These are phyloP conservation scores for Heliconius eleuchia DNA, from an alignment of 1,140 invertebrate species.

Conservation along the genomic window DNA sequence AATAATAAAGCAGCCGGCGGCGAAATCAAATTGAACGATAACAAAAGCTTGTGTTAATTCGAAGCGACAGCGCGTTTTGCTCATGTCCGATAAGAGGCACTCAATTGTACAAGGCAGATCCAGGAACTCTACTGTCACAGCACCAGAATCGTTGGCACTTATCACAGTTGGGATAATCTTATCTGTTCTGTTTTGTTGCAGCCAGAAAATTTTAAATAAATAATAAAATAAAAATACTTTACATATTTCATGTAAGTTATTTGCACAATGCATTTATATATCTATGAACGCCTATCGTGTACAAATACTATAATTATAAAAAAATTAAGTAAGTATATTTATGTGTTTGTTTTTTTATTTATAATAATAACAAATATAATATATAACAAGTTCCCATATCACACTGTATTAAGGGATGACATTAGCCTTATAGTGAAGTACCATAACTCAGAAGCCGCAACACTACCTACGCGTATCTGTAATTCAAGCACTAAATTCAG, in stretches of 20 bases:
- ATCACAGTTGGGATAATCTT: not conserved
- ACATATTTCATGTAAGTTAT: too few relatives aligned
- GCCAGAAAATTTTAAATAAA: not conserved
- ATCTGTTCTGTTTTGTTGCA: not conserved
- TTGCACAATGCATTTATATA: too few relatives aligned
- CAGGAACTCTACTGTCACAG: slow-evolving; percentile 23
- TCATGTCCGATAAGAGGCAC: slow-evolving; percentile 50
- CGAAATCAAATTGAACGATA: slow-evolving; percentile 80
- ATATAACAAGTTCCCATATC: not conserved
- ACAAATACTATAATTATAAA: too few relatives aligned
- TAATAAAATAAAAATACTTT: too few relatives aligned
- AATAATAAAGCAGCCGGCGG: slow-evolving; percentile 79
- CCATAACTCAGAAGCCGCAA: slow-evolving; percentile 23
- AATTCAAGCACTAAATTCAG: slow-evolving; percentile 40
- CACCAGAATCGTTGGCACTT: slow-evolving; percentile 18
- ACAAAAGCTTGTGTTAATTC: slow-evolving; percentile 77
- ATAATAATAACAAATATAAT: too few relatives aligned
- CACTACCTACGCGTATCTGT: slow-evolving; percentile 20
- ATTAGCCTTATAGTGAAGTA: not conserved
- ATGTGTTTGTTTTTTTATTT: not conserved
- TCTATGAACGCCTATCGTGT: too few relatives aligned
- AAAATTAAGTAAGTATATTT: too few relatives aligned
- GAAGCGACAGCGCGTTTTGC: slow-evolving; percentile 61
- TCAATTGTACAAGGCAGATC: slow-evolving; percentile 36
- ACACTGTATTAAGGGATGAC: not conserved